Conservation (phyloP, 2,888 invertebrate species). For the Nomada lathburiana region DNA sequence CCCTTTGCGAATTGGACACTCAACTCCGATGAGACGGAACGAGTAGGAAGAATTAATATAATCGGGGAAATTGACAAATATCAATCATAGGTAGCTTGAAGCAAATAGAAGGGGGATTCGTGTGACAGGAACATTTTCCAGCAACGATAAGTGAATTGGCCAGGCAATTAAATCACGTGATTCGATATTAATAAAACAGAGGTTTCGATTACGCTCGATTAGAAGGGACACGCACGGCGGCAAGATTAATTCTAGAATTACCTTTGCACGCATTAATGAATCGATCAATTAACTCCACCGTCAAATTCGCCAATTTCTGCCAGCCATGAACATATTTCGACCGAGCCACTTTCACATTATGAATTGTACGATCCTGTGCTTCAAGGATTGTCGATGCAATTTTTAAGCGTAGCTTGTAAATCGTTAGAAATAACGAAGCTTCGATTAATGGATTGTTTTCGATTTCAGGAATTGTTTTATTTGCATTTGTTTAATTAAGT, state of each 20-base stretch:
- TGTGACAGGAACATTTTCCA: slow-evolving; percentile 23
- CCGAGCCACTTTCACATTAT: not conserved
- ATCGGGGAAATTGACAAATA: slow-evolving; percentile 57
- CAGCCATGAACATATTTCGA: not conserved
- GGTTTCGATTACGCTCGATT: slow-evolving; percentile 32
- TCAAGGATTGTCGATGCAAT: no score
- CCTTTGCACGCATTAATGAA: slow-evolving; percentile 12
- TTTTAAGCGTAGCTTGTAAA: no score
- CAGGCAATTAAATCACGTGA: slow-evolving; percentile 33
- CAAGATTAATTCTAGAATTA: slow-evolving; percentile 24
- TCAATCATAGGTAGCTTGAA: slow-evolving; percentile 50
- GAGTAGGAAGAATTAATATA: slow-evolving; percentile 42
- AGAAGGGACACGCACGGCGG: not conserved
- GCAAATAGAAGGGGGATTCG: slow-evolving; percentile 15
- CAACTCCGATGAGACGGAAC: slow-evolving; percentile 47
- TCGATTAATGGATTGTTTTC: not conserved
- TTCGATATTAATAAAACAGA: slow-evolving; percentile 37
- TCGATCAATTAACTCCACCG: slow-evolving; percentile 10
- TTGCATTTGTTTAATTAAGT: not conserved
- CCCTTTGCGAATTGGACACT: slow-evolving; percentile 44
- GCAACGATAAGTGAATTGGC: slow-evolving; percentile 46
- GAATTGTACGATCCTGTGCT: no score
- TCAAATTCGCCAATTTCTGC: not conserved
- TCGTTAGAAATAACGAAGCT: no score
- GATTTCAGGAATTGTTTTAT: not conserved